Conservation (phyloP, 2,888 invertebrate species). For the Aphrophora alni region DNA sequence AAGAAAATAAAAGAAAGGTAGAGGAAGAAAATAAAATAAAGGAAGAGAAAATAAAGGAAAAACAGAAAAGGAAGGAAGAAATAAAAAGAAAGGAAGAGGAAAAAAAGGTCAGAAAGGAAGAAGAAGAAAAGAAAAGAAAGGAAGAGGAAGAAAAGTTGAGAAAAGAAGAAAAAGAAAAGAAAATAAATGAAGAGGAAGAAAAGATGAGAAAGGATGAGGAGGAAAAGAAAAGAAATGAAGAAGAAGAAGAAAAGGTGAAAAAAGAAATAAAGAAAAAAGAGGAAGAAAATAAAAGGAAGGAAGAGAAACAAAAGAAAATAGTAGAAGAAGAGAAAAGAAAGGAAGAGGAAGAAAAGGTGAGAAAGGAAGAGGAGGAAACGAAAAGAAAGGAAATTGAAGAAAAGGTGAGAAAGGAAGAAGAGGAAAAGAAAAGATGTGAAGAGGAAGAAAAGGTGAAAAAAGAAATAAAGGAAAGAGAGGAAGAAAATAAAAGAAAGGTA, state of each 20-base stretch:
- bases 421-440: background rate
- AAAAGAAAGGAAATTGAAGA: slow-evolving; percentile 45
- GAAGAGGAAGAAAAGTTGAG: slow-evolving; percentile 52
- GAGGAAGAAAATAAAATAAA: slow-evolving; percentile 24
- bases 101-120: slow-evolving; percentile 42
- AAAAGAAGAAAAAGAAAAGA: slow-evolving; percentile 51
- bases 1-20: too few relatives aligned
- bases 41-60: slow-evolving; percentile 40
- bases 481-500: too few relatives aligned
- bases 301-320: background rate
- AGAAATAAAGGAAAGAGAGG: background rate
- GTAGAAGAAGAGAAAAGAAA: background rate
- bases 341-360: background rate
- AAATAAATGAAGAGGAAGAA: slow-evolving; percentile 44
- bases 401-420: background rate
- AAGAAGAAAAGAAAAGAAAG: slow-evolving; percentile 53
- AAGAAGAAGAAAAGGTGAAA: slow-evolving; percentile 48
- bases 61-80: slow-evolving; percentile 51
- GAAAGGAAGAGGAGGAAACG: slow-evolving; percentile 38
- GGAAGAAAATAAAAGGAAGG: slow-evolving; percentile 29
- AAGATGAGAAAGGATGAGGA: slow-evolving; percentile 39
- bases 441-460: slow-evolving; percentile 3
- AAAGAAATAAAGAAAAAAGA: slow-evolving; percentile 43
- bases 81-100: slow-evolving; percentile 53
- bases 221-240: slow-evolving; percentile 40